A percentile compares a stretch with the other conserved stretches of the same genome.
Evolutionary conservation across 2,888 invertebrate genomes (phyloP).

Genomic region (Dasypogon diadema): DNA sequence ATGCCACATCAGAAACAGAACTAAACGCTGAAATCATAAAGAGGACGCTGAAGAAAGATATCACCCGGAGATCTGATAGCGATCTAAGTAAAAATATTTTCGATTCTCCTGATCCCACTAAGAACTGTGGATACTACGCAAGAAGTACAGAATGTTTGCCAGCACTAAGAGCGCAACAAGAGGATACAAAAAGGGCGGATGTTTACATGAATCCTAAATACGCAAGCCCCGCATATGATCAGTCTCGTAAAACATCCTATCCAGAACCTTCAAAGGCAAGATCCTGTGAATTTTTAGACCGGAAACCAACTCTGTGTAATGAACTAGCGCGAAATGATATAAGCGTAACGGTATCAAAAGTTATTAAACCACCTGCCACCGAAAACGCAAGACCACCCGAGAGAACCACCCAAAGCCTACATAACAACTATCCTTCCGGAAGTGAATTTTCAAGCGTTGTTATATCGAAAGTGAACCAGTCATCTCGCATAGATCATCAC

Average conservation of each 20-base stretch:
- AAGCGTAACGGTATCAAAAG: conserved; percentile 55
- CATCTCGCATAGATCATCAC: not conserved
- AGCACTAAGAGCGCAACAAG: not conserved
- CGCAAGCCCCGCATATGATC: not conserved
- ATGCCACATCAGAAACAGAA: conserved; percentile 65
- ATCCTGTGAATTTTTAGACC: conserved; percentile 36
- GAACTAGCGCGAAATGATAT: conserved; percentile 53
- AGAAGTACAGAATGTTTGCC: conserved; percentile 37
- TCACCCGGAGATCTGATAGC: conserved; percentile 51
- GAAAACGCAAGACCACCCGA: not conserved
- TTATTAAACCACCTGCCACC: conserved; percentile 2
- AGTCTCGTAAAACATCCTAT: conserved; percentile 25
- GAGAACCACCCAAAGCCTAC: not conserved
- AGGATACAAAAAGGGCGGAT: not conserved
- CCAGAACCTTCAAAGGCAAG: conserved; percentile 48
- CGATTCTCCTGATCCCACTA: conserved; percentile 42
- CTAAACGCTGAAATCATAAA: conserved; percentile 67
- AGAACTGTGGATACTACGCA: conserved; percentile 40
- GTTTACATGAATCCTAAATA: not conserved
- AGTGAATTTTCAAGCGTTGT: conserved; percentile 40
- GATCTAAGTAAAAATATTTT: conserved; percentile 54
- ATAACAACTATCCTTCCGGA: not conserved
- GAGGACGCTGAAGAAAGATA: conserved; percentile 63
- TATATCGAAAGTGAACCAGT: conserved; percentile 50
- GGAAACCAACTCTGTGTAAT: conserved; percentile 38